phyloP scores from a whole-genome alignment of 92 coral and sea anemone genomes.

The Bergia puertoricense region DNA sequence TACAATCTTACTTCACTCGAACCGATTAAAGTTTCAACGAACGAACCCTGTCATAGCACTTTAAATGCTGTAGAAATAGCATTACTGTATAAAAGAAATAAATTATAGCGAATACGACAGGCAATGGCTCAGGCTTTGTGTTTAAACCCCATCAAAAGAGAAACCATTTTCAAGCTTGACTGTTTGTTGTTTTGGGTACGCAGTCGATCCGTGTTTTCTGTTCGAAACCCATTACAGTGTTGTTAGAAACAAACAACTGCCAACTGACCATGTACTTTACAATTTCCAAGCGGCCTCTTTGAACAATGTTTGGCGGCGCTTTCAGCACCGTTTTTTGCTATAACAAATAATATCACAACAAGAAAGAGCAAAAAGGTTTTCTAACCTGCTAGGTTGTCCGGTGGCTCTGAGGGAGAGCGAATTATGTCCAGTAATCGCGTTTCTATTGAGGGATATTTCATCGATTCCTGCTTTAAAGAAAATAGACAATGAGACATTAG shows the following conservation, averaged over 20 bases:
- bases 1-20: slow-evolving; percentile 65
- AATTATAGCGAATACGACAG: slow-evolving; percentile 3
- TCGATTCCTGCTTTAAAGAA: slow-evolving; percentile 72
- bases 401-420: slow-evolving; percentile 95
- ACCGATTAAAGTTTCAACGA: slow-evolving; percentile 56
- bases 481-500: slow-evolving; percentile 43
- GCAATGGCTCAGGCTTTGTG: neutral
- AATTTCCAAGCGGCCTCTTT: slow-evolving; percentile 14
- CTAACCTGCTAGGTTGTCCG: slow-evolving; percentile 95
- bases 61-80: slow-evolving; percentile 7
- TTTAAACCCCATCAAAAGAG: slow-evolving; percentile 12
- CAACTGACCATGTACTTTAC: slow-evolving; percentile 39
- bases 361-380: slow-evolving; percentile 20
- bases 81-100: neutral
- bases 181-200: slow-evolving; percentile 40
- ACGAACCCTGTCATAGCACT: neutral
- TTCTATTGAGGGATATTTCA: slow-evolving; percentile 94
- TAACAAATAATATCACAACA: slow-evolving; percentile 23
- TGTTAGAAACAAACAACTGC: slow-evolving; percentile 48
- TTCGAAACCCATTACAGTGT: slow-evolving; percentile 45
- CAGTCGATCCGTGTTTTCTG: slow-evolving; percentile 46
- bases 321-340: neutral
- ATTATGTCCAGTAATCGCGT: slow-evolving; percentile 95
- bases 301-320: slow-evolving; percentile 3
- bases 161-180: slow-evolving; percentile 28